Evolutionary conservation across 2,888 invertebrate genomes (phyloP).

Genomic region (Chaitophorus viminalis): DNA sequence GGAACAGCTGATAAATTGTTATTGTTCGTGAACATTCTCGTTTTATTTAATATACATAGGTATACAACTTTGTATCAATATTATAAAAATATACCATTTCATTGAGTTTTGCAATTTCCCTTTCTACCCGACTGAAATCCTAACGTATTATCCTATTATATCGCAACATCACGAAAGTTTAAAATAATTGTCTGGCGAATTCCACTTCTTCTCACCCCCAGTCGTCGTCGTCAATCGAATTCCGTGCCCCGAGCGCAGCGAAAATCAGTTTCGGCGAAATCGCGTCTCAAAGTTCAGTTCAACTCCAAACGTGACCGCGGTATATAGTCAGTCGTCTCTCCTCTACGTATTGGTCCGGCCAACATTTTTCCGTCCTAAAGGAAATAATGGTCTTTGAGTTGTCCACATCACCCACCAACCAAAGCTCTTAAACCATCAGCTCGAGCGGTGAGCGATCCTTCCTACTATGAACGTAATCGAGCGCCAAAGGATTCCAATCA

Average conservation of each 20-base stretch:
- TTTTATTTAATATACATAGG: slow-evolving; percentile 22
- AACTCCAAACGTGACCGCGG: too few species aligned
- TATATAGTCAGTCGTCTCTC: too few species aligned
- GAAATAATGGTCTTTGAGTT: background rate
- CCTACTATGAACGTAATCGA: slow-evolving; percentile 36
- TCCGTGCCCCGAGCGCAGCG: background rate
- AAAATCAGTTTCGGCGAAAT: background rate
- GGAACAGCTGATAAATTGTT: slow-evolving; percentile 60
- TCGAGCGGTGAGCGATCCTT: background rate
- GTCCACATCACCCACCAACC: background rate
- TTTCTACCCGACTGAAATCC: background rate
- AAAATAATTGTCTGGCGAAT: slow-evolving; percentile 2
- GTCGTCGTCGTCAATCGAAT: background rate
- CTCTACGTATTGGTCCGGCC: too few species aligned
- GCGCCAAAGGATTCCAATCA: slow-evolving; percentile 36
- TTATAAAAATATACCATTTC: slow-evolving; percentile 25
- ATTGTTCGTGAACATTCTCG: slow-evolving; percentile 54
- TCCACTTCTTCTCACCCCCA: background rate
- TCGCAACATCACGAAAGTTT: background rate
- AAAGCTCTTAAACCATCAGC: background rate
- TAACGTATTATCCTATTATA: background rate
- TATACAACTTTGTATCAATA: too few species aligned
- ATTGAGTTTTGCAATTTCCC: slow-evolving; percentile 47
- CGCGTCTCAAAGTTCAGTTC: background rate
- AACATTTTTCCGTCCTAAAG: too few species aligned